These are phyloP conservation scores for Leptoteleia sp. DNA, from an alignment of 1,140 invertebrate genomes.

Conservation along the genomic window DNA sequence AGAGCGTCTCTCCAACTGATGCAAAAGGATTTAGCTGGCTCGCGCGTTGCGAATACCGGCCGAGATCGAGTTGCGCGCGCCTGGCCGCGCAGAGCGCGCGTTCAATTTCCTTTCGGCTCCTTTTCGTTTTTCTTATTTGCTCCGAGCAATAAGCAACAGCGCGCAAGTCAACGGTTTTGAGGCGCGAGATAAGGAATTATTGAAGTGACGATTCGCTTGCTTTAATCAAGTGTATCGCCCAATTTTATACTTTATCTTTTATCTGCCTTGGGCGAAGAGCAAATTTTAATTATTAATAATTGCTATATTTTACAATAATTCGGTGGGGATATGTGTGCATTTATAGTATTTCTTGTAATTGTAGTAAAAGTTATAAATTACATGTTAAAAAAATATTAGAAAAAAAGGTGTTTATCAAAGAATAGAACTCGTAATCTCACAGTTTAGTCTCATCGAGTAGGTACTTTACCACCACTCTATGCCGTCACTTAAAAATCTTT, in stretches of 20 bases:
- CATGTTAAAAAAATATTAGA: too few relatives aligned
- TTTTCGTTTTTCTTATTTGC: slow-evolving; percentile 18
- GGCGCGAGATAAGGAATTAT: slow-evolving; percentile 32
- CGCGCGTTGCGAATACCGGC: slow-evolving; percentile 51
- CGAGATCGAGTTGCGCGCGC: slow-evolving; percentile 65
- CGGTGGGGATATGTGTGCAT: too few relatives aligned
- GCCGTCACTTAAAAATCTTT: too few relatives aligned
- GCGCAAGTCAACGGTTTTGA: slow-evolving; percentile 38
- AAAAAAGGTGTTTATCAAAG: too few relatives aligned
- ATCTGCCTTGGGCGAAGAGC: too few relatives aligned
- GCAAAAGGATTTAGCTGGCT: slow-evolving; percentile 57
- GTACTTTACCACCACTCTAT: too few relatives aligned
- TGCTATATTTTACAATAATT: too few relatives aligned
- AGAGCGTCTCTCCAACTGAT: slow-evolving; percentile 73
- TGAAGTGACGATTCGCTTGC: slow-evolving; percentile 5
- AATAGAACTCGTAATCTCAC: too few relatives aligned
- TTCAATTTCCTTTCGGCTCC: slow-evolving; percentile 30
- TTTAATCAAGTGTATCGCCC: neutral
- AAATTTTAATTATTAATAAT: too few relatives aligned
- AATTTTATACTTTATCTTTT: slow-evolving; percentile 3
- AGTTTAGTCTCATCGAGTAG: too few relatives aligned
- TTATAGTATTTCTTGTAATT: too few relatives aligned
- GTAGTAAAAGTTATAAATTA: too few relatives aligned
- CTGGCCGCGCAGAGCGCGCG: neutral
- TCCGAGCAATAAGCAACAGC: slow-evolving; percentile 5